These are phyloP conservation scores for Schizothorax lantsangensis DNA, from an alignment of 2,797 vertebrate genomes.

Conservation along the genomic window DNA sequence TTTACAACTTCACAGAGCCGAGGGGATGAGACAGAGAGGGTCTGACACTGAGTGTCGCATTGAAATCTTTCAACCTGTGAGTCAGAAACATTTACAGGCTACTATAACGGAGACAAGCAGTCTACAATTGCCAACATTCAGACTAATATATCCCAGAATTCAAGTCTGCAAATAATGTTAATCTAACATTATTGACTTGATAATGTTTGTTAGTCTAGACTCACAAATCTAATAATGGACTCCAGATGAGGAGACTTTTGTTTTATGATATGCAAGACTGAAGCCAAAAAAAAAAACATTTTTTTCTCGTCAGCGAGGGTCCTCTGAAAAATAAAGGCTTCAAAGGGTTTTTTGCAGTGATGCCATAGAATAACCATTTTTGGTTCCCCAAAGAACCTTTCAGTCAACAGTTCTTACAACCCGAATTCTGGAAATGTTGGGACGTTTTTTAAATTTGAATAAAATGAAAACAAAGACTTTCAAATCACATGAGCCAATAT, in stretches of 20 bases:
- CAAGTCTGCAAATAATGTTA: not conserved
- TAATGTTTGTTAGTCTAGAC: not conserved
- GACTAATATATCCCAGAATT: constrained; percentile 1
- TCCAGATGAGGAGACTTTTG: not conserved
- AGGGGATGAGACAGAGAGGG: constrained; percentile 23
- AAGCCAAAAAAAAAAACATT: not conserved
- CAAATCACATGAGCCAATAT: no score
- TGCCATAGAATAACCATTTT: not conserved
- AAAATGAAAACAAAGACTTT: no score
- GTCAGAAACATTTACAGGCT: constrained; percentile 26
- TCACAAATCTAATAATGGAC: not conserved
- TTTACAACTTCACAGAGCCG: constrained; percentile 39
- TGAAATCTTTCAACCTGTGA: constrained; percentile 10
- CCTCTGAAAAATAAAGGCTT: not conserved
- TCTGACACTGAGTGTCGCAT: constrained; percentile 10
- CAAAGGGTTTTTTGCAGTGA: not conserved
- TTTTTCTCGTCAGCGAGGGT: not conserved
- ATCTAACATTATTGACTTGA: not conserved
- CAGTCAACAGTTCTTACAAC: not conserved
- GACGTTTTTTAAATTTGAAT: no score
- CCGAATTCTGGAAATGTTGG: no score
- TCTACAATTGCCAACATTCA: not conserved
- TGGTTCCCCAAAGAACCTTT: not conserved
- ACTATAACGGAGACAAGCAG: constrained; percentile 2
- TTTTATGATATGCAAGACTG: not conserved